phyloP scores from a whole-genome alignment of 2,797 vertebrate genomes.

The Sciurus carolinensis region DNA sequence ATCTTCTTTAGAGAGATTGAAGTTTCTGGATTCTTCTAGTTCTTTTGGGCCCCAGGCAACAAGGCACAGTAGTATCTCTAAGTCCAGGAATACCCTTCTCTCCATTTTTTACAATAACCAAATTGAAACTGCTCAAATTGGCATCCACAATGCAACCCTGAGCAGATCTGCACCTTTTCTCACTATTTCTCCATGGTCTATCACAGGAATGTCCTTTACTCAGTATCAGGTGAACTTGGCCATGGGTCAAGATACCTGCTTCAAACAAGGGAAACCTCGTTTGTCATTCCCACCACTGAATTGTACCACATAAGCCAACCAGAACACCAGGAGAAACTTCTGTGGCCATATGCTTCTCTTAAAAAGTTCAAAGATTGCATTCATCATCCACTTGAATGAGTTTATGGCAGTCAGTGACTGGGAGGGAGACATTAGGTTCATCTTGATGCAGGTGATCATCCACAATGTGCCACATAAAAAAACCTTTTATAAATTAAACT shows the following conservation, averaged over 20 bases:
- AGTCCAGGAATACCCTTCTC: no score
- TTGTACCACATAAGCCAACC: constrained; percentile 91
- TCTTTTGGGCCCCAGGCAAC: no score
- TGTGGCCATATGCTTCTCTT: constrained; percentile 97
- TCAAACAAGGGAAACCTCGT: neutral
- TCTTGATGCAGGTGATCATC: neutral
- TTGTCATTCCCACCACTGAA: neutral
- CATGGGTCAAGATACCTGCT: neutral
- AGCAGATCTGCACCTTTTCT: no score
- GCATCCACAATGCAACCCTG: no score
- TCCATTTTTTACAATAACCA: no score
- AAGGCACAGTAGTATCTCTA: no score
- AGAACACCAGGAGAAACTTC: constrained; percentile 96
- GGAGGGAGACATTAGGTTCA: constrained; percentile 90
- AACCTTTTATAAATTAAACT: neutral
- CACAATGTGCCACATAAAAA: neutral
- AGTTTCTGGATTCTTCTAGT: no score
- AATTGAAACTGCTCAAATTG: no score
- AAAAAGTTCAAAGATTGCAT: constrained; percentile 95
- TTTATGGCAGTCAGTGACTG: constrained; percentile 95
- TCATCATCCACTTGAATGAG: constrained; percentile 98
- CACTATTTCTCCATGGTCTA: no score
- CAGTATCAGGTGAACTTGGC: no score
- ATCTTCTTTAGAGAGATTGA: no score
- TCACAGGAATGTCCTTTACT: no score